Evolutionary conservation across 2,888 invertebrate species (phyloP).

Genomic region (Peribatodes rhomboidaria): DNA sequence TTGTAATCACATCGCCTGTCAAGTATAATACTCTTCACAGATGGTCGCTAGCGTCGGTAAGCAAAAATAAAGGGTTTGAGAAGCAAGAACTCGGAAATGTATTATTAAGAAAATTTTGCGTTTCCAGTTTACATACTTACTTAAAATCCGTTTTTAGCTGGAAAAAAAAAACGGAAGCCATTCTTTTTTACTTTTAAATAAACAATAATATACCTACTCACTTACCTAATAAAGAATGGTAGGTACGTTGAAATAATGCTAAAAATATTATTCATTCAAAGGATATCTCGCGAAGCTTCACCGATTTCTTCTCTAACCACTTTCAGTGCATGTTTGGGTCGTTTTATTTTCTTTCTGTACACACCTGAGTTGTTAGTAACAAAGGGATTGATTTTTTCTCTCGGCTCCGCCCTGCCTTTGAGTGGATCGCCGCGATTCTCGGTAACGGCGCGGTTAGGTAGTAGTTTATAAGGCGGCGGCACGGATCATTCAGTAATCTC

Average conservation of each 20-base stretch:
- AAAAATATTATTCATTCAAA: constrained; percentile 46
- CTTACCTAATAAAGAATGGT: not conserved
- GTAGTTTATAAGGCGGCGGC: constrained; percentile 17
- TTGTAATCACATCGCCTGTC: constrained; percentile 66
- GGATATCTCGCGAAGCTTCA: constrained; percentile 62
- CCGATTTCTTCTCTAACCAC: constrained; percentile 66
- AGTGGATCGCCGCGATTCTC: constrained; percentile 75
- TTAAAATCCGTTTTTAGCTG: too few relatives aligned
- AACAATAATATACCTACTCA: too few relatives aligned
- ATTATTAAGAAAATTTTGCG: too few relatives aligned
- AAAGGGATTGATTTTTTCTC: constrained; percentile 81
- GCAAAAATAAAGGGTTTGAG: not conserved
- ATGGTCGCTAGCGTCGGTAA: constrained; percentile 11
- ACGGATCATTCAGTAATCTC: constrained; percentile 68
- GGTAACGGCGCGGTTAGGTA: constrained; percentile 73
- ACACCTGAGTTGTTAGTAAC: constrained; percentile 84
- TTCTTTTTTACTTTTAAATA: too few relatives aligned
- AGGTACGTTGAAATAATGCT: not conserved
- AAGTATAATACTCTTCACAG: constrained; percentile 60
- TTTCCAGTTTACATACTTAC: too few relatives aligned
- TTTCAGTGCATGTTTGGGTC: constrained; percentile 67
- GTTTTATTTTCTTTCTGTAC: constrained; percentile 79
- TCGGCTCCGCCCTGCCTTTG: constrained; percentile 73
- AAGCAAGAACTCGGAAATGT: too few relatives aligned
- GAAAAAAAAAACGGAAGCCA: too few relatives aligned